These are phyloP conservation scores for Coelopa pilipes DNA, from an alignment of 2,888 invertebrate species.

Conservation along the genomic window DNA sequence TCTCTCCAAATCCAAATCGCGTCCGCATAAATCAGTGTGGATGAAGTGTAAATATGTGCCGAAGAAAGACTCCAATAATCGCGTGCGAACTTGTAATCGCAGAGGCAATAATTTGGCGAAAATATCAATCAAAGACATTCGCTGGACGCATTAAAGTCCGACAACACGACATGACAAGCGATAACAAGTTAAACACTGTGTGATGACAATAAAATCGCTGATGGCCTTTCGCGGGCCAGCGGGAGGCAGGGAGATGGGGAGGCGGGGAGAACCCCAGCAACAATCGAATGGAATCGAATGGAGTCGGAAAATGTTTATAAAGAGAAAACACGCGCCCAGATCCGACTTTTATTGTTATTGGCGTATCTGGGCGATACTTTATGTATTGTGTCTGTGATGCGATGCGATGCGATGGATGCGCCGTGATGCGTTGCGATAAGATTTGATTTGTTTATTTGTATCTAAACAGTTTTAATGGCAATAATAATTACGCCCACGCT, in stretches of 20 bases:
- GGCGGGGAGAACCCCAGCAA: constrained; percentile 24
- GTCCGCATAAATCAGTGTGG: too few relatives aligned
- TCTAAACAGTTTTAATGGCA: constrained; percentile 26
- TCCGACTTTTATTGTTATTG: constrained; percentile 21
- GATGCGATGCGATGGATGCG: neutral
- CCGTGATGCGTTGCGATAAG: neutral
- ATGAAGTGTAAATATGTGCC: too few relatives aligned
- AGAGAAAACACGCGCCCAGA: constrained; percentile 21
- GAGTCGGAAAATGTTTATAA: constrained; percentile 27
- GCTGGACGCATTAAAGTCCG: too few relatives aligned
- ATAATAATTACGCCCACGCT: constrained; percentile 28
- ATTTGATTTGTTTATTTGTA: constrained; percentile 34
- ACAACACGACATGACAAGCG: too few relatives aligned
- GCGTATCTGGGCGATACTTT: constrained; percentile 1
- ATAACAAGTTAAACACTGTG: too few relatives aligned
- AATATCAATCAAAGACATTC: too few relatives aligned
- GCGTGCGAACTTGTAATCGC: too few relatives aligned
- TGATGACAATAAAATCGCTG: constrained; percentile 5
- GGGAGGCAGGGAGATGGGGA: constrained; percentile 19
- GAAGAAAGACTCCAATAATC: too few relatives aligned
- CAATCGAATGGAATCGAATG: neutral
- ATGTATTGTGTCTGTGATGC: constrained; percentile 4
- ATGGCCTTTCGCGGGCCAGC: constrained; percentile 19
- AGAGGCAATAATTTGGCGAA: too few relatives aligned
- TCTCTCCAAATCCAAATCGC: too few relatives aligned